These are phyloP conservation scores for Nephotettix cincticeps DNA, from an alignment of 1,140 invertebrate species.

Conservation along the genomic window DNA sequence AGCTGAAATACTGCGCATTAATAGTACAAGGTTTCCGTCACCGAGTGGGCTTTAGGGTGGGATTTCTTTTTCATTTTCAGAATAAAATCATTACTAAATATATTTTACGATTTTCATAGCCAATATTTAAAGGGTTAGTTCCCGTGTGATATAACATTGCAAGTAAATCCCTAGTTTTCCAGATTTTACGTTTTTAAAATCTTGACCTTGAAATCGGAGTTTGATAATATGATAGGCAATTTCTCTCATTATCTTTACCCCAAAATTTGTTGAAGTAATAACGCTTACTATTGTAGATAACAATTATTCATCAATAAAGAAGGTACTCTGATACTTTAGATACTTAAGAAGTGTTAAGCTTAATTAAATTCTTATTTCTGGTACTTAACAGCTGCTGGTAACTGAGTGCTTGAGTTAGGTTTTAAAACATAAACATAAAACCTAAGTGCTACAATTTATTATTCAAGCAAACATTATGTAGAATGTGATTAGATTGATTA, in stretches of 20 bases:
- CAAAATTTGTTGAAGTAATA: neutral
- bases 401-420: no score
- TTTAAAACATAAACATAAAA: no score
- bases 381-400: no score
- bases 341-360: neutral
- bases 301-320: neutral
- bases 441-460: no score
- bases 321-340: neutral
- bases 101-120: neutral
- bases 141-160: neutral
- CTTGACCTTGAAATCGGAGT: neutral
- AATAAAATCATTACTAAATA: neutral
- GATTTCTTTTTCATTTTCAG: neutral
- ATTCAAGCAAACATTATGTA: no score
- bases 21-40: neutral
- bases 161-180: neutral
- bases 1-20: neutral
- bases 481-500: no score
- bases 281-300: neutral
- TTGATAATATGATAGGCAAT: neutral
- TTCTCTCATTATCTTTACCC: neutral
- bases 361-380: neutral
- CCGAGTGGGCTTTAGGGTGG: neutral
- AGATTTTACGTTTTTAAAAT: neutral
- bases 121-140: no score